These are phyloP conservation scores for Minunthozetes semirufus DNA, from an alignment of 2,888 invertebrate genomes.

Conservation along the genomic window DNA sequence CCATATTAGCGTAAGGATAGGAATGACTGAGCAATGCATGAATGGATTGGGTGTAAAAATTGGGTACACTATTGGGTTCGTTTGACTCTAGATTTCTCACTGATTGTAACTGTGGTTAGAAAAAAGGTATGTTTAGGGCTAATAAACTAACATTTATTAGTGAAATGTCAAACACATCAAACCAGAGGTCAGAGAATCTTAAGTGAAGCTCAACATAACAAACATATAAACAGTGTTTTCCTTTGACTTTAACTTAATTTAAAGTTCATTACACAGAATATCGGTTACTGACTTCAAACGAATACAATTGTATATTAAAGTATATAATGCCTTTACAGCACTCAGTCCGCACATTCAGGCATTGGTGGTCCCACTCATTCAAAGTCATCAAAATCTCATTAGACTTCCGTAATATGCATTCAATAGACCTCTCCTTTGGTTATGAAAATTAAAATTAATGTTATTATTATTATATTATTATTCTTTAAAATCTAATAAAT, in stretches of 20 bases:
- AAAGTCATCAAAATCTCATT: conserved; percentile 27
- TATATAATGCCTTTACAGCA: background rate
- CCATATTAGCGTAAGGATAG: conserved; percentile 4
- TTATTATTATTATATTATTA: no score
- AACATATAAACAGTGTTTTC: background rate
- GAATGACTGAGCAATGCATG: background rate
- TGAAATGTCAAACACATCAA: conserved; percentile 21
- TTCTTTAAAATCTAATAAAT: no score
- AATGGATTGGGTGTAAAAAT: conserved; percentile 4
- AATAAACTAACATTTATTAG: conserved; percentile 22
- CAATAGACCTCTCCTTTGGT: background rate
- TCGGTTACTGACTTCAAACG: conserved; percentile 13
- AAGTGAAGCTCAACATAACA: background rate
- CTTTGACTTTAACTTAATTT: background rate
- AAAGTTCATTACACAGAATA: conserved; percentile 19
- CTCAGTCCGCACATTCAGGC: background rate
- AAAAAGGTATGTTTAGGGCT: background rate
- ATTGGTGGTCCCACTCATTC: conserved; percentile 16
- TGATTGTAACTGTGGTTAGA: background rate
- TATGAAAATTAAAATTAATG: no score
- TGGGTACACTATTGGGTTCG: conserved; percentile 17
- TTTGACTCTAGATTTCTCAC: conserved; percentile 6
- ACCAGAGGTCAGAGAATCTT: background rate
- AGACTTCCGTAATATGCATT: conserved; percentile 18
- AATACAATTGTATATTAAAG: background rate